These are phyloP conservation scores for Acrocera orbiculus DNA, from an alignment of 2,888 invertebrate genomes.

Conservation along the genomic window DNA sequence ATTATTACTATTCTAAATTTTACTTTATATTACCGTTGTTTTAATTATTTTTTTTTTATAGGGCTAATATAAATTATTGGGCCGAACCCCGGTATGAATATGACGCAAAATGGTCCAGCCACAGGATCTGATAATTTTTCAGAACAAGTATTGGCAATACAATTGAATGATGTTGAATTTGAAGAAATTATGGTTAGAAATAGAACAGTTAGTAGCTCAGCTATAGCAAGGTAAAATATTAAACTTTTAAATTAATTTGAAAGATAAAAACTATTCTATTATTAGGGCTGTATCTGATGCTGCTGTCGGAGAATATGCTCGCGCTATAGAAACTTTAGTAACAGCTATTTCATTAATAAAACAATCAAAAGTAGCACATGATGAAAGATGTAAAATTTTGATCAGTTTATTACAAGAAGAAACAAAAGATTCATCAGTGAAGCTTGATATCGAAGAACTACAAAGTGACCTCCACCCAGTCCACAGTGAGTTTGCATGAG, in stretches of 20 bases:
- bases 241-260: no score
- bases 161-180: slow-evolving; percentile 83
- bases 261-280: no score
- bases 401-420: slow-evolving; percentile 94
- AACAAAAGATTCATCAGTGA: no score
- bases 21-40: no score
- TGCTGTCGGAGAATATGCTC: slow-evolving; percentile 91
- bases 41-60: slow-evolving; percentile 31
- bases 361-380: slow-evolving; percentile 69
- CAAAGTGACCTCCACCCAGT: no score
- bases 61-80: slow-evolving; percentile 97
- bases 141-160: slow-evolving; percentile 36
- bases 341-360: slow-evolving; percentile 98
- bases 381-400: slow-evolving; percentile 95
- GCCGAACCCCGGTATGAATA: no score
- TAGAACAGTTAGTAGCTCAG: slow-evolving; percentile 91
- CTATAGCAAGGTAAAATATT: slow-evolving; percentile 50
- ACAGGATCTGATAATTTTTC: slow-evolving; percentile 28
- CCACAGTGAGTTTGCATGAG: slow-evolving; percentile 82
- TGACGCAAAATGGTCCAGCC: no score
- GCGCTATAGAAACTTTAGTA: slow-evolving; percentile 95
- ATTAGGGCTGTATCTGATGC: slow-evolving; percentile 91
- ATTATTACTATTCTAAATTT: no score
- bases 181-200: slow-evolving; percentile 97
- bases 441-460: no score